Percentiles rank a stretch among this genome's conserved stretches.
phyloP scores from a whole-genome alignment of 2,888 invertebrate genomes.

The Griposia aprilina region DNA sequence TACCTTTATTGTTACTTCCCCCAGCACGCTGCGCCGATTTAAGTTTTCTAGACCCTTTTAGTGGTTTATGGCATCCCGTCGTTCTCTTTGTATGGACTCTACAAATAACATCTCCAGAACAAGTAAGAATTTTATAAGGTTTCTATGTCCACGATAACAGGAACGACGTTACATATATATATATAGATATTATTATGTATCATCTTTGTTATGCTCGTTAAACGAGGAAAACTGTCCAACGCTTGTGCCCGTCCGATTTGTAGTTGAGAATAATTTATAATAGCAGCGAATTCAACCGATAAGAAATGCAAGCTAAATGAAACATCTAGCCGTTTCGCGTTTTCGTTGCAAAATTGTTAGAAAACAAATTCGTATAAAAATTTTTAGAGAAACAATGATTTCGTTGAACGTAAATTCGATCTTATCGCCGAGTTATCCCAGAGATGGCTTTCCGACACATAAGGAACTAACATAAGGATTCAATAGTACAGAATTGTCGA shows the following conservation, averaged over 20 bases:
- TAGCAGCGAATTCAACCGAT: slow-evolving; percentile 22
- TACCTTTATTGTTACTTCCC: neutral
- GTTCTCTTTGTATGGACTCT: neutral
- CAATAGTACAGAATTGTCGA: slow-evolving; percentile 17
- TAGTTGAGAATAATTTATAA: slow-evolving; percentile 14
- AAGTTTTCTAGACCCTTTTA: neutral
- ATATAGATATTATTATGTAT: neutral
- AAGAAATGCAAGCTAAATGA: slow-evolving; percentile 7
- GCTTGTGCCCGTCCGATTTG: neutral
- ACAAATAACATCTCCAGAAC: neutral
- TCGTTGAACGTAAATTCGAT: neutral
- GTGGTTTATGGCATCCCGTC: neutral
- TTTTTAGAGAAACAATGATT: neutral
- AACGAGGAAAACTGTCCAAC: slow-evolving; percentile 20
- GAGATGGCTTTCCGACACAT: neutral
- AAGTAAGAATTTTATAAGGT: neutral
- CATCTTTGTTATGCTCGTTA: neutral
- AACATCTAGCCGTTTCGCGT: neutral
- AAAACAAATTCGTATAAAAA: slow-evolving; percentile 4
- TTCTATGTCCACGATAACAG: neutral
- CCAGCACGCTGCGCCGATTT: neutral
- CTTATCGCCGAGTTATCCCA: neutral
- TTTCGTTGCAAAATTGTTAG: neutral
- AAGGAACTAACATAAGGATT: slow-evolving; percentile 22
- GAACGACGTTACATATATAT: neutral